Conservation (phyloP, 2,888 invertebrate genomes). For the Timema cristinae region DNA sequence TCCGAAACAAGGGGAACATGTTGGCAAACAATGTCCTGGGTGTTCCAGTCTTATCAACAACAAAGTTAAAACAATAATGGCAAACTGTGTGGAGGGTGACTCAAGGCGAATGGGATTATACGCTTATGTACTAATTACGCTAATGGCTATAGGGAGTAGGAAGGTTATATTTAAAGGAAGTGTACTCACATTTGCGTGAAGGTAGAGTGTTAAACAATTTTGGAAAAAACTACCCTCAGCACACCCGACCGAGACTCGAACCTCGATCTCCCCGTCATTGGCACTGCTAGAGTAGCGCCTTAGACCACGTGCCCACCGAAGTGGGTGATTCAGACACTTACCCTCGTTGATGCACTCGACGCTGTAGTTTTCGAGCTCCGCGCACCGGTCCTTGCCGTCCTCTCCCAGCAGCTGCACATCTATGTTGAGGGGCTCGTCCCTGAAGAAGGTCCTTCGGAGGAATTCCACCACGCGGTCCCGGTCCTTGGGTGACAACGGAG, state of each 20-base stretch:
- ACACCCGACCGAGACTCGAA: no score
- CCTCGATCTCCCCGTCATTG: no score
- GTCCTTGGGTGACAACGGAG: slow-evolving; percentile 49
- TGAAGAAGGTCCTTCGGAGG: slow-evolving; percentile 63
- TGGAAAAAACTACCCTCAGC: no score
- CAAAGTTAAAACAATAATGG: no score
- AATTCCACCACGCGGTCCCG: slow-evolving; percentile 53
- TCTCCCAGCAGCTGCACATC: slow-evolving; percentile 53
- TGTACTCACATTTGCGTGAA: no score
- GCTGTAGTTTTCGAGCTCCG: slow-evolving; percentile 62
- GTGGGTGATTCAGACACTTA: neutral
- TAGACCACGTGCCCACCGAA: neutral
- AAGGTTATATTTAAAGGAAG: no score
- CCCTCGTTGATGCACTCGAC: slow-evolving; percentile 52
- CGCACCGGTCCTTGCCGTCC: slow-evolving; percentile 55
- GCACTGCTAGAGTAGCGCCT: neutral
- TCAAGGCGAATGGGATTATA: neutral
- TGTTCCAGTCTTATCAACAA: neutral
- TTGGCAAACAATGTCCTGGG: neutral
- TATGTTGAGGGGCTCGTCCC: slow-evolving; percentile 66
- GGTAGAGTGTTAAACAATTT: no score
- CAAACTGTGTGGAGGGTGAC: no score
- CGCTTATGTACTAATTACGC: no score
- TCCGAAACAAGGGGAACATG: no score
- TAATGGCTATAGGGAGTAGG: no score